Evolutionary conservation across 2,888 invertebrate genomes (phyloP).

Genomic region (Pseudococcus longispinus): DNA sequence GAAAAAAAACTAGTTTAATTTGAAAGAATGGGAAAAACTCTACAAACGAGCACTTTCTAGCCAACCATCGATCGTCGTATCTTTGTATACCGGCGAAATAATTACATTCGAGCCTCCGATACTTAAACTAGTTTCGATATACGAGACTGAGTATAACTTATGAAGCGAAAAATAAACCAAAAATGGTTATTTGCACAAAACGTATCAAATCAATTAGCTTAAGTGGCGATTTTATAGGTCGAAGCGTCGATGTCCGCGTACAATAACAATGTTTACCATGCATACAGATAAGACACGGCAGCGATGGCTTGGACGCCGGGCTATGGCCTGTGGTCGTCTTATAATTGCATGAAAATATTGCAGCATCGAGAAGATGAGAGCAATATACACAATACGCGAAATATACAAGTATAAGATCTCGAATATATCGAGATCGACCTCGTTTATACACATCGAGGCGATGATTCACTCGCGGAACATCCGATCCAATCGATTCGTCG

Average conservation of each 20-base stretch:
- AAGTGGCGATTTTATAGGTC: not conserved
- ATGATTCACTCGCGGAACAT: not conserved
- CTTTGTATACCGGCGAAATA: not conserved
- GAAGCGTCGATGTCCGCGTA: not conserved
- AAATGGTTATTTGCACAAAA: not conserved
- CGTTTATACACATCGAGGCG: not conserved
- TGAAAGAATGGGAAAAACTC: not conserved
- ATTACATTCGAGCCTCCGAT: not conserved
- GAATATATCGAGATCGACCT: not conserved
- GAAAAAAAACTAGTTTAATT: not conserved
- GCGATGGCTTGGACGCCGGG: not conserved
- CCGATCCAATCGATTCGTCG: not conserved
- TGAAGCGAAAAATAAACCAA: not conserved
- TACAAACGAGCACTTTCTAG: not conserved
- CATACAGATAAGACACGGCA: not conserved
- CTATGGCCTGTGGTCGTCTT: not conserved
- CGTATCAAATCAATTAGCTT: not conserved
- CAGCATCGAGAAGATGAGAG: not conserved
- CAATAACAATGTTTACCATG: not conserved
- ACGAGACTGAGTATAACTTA: not conserved
- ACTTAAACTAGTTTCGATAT: not conserved
- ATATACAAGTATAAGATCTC: not conserved
- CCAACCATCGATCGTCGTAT: not conserved
- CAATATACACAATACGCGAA: not conserved
- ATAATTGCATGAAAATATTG: not conserved